These are phyloP conservation scores for Megathymus violae DNA, from an alignment of 1,140 invertebrate genomes.

Conservation along the genomic window DNA sequence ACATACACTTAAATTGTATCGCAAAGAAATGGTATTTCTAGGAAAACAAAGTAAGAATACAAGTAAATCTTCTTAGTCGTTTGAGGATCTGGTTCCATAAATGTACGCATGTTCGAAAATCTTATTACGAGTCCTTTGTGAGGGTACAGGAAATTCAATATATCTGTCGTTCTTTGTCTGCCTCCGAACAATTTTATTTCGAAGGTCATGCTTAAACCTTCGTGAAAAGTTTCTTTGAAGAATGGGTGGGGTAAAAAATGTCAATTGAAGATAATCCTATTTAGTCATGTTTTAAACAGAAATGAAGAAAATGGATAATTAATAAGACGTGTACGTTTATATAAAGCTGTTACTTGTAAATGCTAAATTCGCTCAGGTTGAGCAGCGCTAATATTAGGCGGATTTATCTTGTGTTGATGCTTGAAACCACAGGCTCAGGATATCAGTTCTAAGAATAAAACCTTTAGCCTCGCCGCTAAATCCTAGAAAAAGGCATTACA, in stretches of 20 bases:
- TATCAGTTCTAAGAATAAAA: no score
- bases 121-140: slow-evolving; percentile 49
- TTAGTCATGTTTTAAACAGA: no score
- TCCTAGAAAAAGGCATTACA: no score
- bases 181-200: slow-evolving; percentile 45
- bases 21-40: not conserved
- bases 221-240: not conserved
- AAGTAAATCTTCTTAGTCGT: slow-evolving; percentile 50
- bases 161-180: slow-evolving; percentile 50
- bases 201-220: slow-evolving; percentile 22
- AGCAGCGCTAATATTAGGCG: no score
- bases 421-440: no score
- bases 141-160: slow-evolving; percentile 55
- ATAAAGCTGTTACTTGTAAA: no score
- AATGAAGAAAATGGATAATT: no score
- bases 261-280: not conserved
- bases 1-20: slow-evolving; percentile 5
- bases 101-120: slow-evolving; percentile 52
- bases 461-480: no score
- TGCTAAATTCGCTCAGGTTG: no score
- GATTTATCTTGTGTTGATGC: no score
- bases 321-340: no score
- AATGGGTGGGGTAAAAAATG: not conserved
- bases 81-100: slow-evolving; percentile 47
- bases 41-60: slow-evolving; percentile 35